Percentiles rank a stretch among this genome's conserved stretches.
phyloP scores from a whole-genome alignment of 2,113 vertebrate species.

The Gavia stellata region DNA sequence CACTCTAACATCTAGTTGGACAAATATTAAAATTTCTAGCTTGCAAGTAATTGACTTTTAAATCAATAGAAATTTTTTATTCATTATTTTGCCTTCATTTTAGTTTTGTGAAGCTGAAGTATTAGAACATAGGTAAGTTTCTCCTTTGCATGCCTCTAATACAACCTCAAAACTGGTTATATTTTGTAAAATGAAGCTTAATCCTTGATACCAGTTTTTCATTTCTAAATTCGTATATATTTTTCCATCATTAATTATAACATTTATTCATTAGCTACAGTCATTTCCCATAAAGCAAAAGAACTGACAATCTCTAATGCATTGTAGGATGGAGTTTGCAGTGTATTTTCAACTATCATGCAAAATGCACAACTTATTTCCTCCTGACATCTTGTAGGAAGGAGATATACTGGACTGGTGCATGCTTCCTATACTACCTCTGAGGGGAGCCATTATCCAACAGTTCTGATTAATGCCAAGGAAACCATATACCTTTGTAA shows the following conservation, averaged over 20 bases:
- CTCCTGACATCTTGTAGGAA: background rate
- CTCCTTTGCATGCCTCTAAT: background rate
- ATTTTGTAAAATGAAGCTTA: background rate
- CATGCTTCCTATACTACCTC: constrained; percentile 16
- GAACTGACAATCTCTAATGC: background rate
- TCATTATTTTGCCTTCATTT: constrained; percentile 12
- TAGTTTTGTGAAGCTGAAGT: constrained; percentile 2
- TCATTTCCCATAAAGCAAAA: background rate
- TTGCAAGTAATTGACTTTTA: background rate
- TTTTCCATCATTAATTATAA: background rate
- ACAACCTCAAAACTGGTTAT: background rate
- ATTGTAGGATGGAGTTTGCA: background rate
- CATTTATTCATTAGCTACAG: background rate
- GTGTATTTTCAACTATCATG: background rate
- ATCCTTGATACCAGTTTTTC: background rate
- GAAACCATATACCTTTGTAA: background rate
- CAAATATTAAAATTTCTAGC: background rate
- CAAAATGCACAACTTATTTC: background rate
- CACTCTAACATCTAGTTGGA: background rate
- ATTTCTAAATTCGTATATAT: background rate
- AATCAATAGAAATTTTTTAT: background rate
- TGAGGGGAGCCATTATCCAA: constrained; percentile 62
- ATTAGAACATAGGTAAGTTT: background rate
- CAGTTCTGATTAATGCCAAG: constrained; percentile 12
- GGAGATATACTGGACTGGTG: background rate